phyloP scores from a whole-genome alignment of 1,140 invertebrate genomes.

The Conopomorpha cramerella region DNA sequence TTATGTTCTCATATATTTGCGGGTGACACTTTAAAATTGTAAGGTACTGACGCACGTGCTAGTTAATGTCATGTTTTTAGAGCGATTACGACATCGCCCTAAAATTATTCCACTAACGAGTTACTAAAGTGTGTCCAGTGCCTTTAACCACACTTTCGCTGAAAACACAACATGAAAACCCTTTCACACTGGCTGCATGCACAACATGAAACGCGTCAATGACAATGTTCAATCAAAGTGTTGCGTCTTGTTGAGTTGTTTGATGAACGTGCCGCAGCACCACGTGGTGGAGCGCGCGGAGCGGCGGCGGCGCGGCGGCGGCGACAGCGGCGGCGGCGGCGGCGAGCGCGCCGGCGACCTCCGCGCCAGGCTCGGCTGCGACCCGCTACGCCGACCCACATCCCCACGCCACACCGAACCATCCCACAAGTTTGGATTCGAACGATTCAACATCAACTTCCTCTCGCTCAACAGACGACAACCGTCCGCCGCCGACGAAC shows the following conservation, averaged over 20 bases:
- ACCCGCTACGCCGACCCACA: conserved; percentile 28
- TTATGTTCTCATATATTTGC: no score
- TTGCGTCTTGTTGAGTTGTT: conserved; percentile 64
- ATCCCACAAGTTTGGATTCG: conserved; percentile 50
- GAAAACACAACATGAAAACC: no score
- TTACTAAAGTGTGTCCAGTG: no score
- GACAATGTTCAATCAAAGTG: conserved; percentile 66
- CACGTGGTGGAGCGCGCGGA: conserved; percentile 63
- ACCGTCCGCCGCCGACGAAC: conserved; percentile 47
- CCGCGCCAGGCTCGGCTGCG: conserved; percentile 30
- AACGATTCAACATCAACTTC: conserved; percentile 47
- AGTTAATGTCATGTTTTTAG: no score
- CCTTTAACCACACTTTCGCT: no score
- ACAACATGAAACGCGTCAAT: no score
- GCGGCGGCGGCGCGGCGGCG: conserved; percentile 29
- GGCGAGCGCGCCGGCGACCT: conserved; percentile 12
- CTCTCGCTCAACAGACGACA: conserved; percentile 41
- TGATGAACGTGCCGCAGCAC: conserved; percentile 66
- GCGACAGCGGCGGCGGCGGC: conserved; percentile 14
- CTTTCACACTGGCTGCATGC: no score
- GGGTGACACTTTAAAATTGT: no score
- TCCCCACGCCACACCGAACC: conserved; percentile 22
- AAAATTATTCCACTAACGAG: no score
- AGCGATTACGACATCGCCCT: no score
- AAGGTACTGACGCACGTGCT: no score